Percentiles rank a stretch among this genome's conserved stretches.
Conservation (phyloP, 2,797 vertebrate genomes). For the Pseudochirops corinnae region DNA sequence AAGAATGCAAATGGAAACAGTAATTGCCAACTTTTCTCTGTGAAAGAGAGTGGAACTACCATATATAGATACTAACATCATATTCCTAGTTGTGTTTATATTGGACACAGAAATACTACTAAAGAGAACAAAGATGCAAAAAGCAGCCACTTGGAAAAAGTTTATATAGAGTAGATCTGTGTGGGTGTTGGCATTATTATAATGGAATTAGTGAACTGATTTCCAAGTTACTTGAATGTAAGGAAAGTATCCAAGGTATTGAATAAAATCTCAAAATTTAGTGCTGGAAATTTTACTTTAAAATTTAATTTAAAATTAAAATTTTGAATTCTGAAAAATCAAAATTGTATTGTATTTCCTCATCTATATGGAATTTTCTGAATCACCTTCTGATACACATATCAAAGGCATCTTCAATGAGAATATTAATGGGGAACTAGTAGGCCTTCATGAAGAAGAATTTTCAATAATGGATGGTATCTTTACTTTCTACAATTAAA, state of each 20-base stretch:
- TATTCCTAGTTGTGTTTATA: neutral
- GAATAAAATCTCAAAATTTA: neutral
- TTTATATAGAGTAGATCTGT: neutral
- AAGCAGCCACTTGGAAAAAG: neutral
- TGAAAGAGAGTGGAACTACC: neutral
- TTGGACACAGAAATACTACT: neutral
- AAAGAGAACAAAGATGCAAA: neutral
- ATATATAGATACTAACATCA: neutral
- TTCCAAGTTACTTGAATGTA: neutral
- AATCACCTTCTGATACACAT: neutral
- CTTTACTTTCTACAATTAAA: neutral
- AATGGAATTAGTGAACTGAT: neutral
- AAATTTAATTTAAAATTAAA: neutral
- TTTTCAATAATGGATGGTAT: neutral
- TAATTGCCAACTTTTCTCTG: neutral
- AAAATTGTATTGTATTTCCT: neutral
- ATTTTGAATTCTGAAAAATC: neutral
- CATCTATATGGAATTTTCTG: neutral
- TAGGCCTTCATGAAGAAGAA: neutral
- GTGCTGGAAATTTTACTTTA: neutral
- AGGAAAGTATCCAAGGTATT: neutral
- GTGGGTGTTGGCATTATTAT: neutral
- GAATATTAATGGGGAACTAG: neutral
- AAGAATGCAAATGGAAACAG: neutral
- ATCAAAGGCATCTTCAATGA: neutral